Evolutionary conservation across 2,113 vertebrate genomes (phyloP), one percentile per base, ranked within the genome.

Genomic region (Boleophthalmus pectinirostris): DNA sequence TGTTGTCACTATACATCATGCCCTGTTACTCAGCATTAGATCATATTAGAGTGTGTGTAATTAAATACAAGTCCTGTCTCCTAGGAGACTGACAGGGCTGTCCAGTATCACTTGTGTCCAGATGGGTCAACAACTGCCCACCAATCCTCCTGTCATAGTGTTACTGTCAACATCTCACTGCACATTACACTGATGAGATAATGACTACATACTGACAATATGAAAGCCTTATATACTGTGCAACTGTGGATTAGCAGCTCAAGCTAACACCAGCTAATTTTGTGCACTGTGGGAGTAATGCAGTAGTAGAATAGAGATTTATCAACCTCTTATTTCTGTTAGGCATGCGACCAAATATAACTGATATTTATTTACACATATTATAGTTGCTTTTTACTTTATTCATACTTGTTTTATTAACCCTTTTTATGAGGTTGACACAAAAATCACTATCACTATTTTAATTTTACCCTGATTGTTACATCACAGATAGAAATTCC

Each of bases 61-160:
- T 77, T 72, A 77, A 75, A 80, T 75, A 66, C 76, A 63, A 24
- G 57, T 51, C 24, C 20, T n/a, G 16, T 56, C 56, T 56, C 29
- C 7, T 25, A 57, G 70, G 57, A 64, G 65, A 47, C 20, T 46
- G 51, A 68, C 69, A 46, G 38, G 14, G 6, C 29, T 53, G 57
- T 64, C 49, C 69, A 54, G 57, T 9, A 47, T 58, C 58, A 73
- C 24, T 77, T 68, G 43, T 73, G 65, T 85, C 46, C 70, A 78
- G 51, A 65, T 6, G 56, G 60, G 60, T 69, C 72, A 57, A 35
- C 35, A 47, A 64, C 53, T 73, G 77, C 13, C 54, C 56, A 35
- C 54, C 21, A 21, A 68, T 56, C 16, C 71, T 77, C 11, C 54
- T 24, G 21, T 35, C 43, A 69, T 70, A 33, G 25, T 24, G 46